Conservation (phyloP, 2,797 vertebrate genomes). For the Acrocephalus scirpaceus region DNA sequence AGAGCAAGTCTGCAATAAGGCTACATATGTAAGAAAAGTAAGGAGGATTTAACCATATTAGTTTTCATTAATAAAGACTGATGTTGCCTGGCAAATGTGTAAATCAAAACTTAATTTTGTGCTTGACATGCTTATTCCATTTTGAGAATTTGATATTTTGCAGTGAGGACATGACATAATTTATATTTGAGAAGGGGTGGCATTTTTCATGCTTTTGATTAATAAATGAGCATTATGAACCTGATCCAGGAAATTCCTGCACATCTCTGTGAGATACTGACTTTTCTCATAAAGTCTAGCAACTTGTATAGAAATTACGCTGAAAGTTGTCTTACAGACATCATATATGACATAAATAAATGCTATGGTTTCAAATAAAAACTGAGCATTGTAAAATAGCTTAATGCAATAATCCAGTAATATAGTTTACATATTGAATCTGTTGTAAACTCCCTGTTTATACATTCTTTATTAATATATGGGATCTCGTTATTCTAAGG, state of each 20-base stretch:
- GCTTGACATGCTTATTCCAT: not conserved
- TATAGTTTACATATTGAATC: not conserved
- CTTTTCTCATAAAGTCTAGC: not conserved
- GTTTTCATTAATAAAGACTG: not conserved
- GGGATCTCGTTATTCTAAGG: not conserved
- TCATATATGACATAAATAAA: not conserved
- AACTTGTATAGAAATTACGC: not conserved
- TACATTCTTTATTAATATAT: not conserved
- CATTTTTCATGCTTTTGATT: not conserved
- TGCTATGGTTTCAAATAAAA: not conserved
- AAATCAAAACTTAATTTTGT: conserved; percentile 2
- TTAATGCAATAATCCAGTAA: not conserved
- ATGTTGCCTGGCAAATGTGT: not conserved
- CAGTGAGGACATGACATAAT: not conserved
- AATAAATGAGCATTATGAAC: not conserved
- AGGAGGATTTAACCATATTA: not conserved
- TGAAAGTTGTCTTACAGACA: not conserved
- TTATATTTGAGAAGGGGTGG: not conserved
- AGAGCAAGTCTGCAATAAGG: not conserved
- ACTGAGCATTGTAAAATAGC: not conserved
- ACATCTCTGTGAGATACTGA: not conserved
- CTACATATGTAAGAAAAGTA: not conserved
- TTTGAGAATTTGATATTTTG: not conserved
- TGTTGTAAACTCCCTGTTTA: not conserved
- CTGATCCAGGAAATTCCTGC: not conserved